A percentile compares a stretch with the other conserved stretches of the same genome.
These are phyloP conservation scores for Apoda limacodes DNA, from an alignment of 2,888 invertebrate species.

Conservation along the genomic window DNA sequence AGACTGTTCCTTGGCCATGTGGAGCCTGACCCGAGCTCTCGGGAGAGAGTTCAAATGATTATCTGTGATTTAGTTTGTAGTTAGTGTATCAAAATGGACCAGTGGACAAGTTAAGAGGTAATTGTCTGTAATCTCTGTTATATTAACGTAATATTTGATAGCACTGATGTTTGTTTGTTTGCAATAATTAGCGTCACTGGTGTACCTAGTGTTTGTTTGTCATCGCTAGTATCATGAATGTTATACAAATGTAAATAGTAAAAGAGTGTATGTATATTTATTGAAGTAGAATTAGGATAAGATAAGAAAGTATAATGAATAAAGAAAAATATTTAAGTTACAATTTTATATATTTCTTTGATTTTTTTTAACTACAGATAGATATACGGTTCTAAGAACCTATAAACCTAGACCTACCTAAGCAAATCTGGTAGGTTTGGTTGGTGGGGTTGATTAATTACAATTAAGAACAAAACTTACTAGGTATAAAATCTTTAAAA, in stretches of 20 bases:
- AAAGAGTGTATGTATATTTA: constrained; percentile 63
- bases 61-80: constrained; percentile 62
- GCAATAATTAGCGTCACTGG: constrained; percentile 37
- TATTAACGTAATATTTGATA: not conserved
- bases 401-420: no score
- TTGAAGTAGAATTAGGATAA: constrained; percentile 41
- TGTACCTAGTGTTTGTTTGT: constrained; percentile 47
- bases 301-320: constrained; percentile 44
- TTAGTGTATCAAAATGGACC: constrained; percentile 38
- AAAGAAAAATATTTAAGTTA: constrained; percentile 48
- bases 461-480: no score
- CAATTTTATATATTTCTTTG: constrained; percentile 34
- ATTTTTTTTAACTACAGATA: no score
- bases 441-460: no score
- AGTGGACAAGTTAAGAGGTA: constrained; percentile 31
- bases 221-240: constrained; percentile 30
- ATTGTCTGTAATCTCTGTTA: constrained; percentile 25
- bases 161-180: constrained; percentile 13
- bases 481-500: no score
- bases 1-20: no score
- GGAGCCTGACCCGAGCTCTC: constrained; percentile 29
- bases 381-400: no score
- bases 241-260: constrained; percentile 44
- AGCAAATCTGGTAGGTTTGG: no score
- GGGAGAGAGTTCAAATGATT: constrained; percentile 28